Conservation (phyloP, 2,113 vertebrate species). For the Sapajus apella region DNA sequence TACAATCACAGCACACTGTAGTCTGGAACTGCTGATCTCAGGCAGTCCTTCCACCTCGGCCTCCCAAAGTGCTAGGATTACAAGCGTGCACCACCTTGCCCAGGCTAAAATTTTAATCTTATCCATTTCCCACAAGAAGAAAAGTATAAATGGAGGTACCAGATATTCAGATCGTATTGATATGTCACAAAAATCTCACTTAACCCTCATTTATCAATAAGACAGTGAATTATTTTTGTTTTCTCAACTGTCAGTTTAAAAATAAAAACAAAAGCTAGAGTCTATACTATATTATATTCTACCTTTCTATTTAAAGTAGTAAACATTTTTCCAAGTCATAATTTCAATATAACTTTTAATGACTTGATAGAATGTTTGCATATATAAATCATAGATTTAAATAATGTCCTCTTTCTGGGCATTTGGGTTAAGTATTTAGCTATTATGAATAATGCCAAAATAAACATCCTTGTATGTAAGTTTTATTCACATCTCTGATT, state of each 20-base stretch:
- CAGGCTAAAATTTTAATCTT: background rate
- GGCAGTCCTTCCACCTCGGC: too few species aligned
- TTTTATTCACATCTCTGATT: background rate
- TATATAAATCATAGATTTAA: background rate
- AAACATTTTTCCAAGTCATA: background rate
- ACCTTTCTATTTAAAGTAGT: conserved; percentile 6
- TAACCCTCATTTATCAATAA: background rate
- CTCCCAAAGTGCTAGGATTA: too few species aligned
- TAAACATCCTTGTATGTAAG: background rate
- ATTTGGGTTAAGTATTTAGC: background rate
- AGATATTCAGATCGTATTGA: conserved; percentile 27
- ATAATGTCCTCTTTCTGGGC: background rate
- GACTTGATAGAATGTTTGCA: too few species aligned
- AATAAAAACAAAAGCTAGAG: conserved; percentile 6
- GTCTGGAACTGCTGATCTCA: too few species aligned
- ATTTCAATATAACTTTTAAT: background rate
- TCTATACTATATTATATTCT: background rate
- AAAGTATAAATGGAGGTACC: background rate
- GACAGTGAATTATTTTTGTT: background rate
- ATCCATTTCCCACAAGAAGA: background rate
- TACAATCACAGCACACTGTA: too few species aligned
- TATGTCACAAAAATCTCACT: conserved; percentile 32
- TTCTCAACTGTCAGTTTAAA: background rate
- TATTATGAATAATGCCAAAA: conserved; percentile 19
- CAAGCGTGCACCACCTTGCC: too few species aligned